Percentiles rank a stretch among this genome's conserved stretches.
Evolutionary conservation across 2,113 vertebrate species (phyloP).

Genomic region (Microcebus ravelobensis): DNA sequence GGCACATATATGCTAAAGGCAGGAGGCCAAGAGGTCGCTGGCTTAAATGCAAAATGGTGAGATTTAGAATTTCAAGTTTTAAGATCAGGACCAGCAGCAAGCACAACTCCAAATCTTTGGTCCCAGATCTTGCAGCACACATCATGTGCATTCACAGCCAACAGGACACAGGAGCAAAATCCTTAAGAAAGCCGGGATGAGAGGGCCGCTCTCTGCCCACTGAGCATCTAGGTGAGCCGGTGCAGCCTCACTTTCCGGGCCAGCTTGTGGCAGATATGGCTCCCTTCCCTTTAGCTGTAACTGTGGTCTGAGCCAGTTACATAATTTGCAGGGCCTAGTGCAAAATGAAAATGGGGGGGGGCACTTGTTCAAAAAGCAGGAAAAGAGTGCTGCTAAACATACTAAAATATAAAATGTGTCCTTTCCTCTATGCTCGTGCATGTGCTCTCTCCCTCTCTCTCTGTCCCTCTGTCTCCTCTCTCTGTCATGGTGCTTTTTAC

Average conservation of each 20-base stretch:
- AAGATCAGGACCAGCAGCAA: background rate
- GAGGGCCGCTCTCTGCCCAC: background rate
- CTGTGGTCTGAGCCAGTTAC: background rate
- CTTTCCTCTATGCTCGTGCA: background rate
- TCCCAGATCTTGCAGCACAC: background rate
- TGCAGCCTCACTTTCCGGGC: background rate
- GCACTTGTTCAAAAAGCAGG: background rate
- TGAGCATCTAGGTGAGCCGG: background rate
- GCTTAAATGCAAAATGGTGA: background rate
- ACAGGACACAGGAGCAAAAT: background rate
- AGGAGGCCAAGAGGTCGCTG: background rate
- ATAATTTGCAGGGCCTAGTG: background rate
- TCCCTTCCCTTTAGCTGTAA: constrained; percentile 2
- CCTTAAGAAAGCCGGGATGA: background rate
- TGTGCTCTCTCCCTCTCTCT: background rate
- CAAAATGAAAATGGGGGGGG: background rate
- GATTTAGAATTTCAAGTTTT: background rate
- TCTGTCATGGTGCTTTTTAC: background rate
- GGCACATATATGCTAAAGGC: background rate
- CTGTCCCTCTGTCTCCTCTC: background rate
- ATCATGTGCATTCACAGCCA: background rate
- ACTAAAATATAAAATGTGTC: background rate
- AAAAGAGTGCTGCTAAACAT: background rate
- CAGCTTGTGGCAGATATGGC: background rate
- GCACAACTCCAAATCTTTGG: background rate